These are phyloP conservation scores for Tricholauxania praeusta DNA, from an alignment of 2,888 invertebrate genomes.

Conservation along the genomic window DNA sequence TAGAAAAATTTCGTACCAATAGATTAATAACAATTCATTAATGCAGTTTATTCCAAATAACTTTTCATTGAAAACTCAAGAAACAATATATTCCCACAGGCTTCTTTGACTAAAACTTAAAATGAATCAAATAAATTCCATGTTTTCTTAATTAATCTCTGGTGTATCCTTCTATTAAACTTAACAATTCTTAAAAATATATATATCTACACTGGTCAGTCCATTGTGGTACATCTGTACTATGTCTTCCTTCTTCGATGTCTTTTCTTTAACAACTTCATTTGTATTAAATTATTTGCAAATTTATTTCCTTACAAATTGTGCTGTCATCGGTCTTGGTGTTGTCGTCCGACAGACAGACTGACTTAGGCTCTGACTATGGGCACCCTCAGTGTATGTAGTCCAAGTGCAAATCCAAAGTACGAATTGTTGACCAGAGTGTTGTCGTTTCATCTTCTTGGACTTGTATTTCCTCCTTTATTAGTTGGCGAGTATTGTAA, in stretches of 20 bases:
- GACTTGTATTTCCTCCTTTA: slow-evolving; percentile 34
- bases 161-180: no score
- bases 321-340: background rate
- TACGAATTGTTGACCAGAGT: slow-evolving; percentile 2
- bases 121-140: no score
- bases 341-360: background rate
- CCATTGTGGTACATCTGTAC: background rate
- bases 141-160: no score
- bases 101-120: no score
- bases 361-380: background rate
- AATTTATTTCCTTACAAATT: slow-evolving; percentile 32
- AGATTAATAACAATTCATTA: no score
- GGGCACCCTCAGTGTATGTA: background rate
- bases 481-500: slow-evolving; percentile 51
- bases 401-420: background rate
- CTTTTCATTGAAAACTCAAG: no score
- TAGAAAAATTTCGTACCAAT: no score
- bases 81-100: no score
- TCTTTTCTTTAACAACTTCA: slow-evolving; percentile 11
- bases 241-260: background rate
- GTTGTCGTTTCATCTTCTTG: background rate
- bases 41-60: no score
- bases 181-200: no score
- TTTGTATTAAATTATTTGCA: slow-evolving; percentile 33
- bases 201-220: no score